phyloP scores from a whole-genome alignment of 2,113 vertebrate genomes.

The Myrmophylax atrothorax region DNA sequence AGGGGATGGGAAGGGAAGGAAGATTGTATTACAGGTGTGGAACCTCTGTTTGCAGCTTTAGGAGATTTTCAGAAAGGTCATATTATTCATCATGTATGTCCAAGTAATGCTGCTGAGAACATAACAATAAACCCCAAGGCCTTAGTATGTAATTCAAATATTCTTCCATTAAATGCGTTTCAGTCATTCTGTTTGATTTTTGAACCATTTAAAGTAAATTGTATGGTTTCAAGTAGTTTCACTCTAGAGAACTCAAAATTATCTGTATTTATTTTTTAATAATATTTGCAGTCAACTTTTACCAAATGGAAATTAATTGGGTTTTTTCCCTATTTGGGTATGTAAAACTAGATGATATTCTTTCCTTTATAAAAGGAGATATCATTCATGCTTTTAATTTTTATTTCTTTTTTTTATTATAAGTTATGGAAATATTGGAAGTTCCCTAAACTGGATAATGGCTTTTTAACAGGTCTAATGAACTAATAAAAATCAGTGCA shows the following conservation, averaged over 20 bases:
- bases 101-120: not conserved
- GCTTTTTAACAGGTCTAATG: not conserved
- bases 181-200: conserved; percentile 1
- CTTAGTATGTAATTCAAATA: not conserved
- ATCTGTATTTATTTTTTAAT: not conserved
- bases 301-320: not conserved
- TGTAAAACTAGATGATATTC: not conserved
- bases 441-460: not conserved
- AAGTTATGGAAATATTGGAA: not conserved
- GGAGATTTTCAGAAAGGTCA: not conserved
- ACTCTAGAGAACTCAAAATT: not conserved
- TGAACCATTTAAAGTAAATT: not conserved
- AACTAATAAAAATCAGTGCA: not conserved
- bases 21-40: not conserved
- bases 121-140: not conserved
- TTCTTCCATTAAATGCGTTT: conserved; percentile 18
- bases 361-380: not conserved
- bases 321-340: not conserved
- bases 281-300: not conserved
- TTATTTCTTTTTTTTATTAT: not conserved
- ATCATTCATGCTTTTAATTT: not conserved
- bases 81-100: not conserved
- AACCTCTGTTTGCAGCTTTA: not conserved
- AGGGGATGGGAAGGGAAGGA: not conserved
- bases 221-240: not conserved